phyloP scores from a whole-genome alignment of 2,113 vertebrate species.

The Chamaea fasciata region DNA sequence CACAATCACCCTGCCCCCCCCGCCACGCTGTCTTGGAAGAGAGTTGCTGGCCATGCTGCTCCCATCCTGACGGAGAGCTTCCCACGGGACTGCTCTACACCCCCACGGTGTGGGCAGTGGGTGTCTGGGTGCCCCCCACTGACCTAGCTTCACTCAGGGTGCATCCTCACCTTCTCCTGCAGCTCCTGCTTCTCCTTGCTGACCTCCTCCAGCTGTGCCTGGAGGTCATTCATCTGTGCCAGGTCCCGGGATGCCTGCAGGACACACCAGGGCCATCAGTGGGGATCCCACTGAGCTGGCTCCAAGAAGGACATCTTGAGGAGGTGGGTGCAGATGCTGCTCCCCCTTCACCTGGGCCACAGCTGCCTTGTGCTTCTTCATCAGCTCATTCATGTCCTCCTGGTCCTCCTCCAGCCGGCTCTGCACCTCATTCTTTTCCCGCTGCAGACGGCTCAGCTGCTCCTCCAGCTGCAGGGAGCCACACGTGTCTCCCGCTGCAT shows the following conservation, averaged over 20 bases:
- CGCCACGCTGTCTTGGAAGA: fast-evolving
- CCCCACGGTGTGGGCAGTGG: fast-evolving
- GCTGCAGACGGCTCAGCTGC: slow-evolving; percentile 92
- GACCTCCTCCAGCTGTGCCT: slow-evolving; percentile 90
- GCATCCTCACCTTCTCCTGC: slow-evolving; percentile 86
- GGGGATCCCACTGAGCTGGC: fast-evolving
- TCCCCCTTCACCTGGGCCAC: slow-evolving; percentile 85
- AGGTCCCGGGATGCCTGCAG: slow-evolving; percentile 88
- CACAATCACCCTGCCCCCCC: not conserved
- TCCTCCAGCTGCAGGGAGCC: slow-evolving; percentile 85
- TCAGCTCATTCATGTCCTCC: slow-evolving; percentile 96
- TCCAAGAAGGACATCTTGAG: fast-evolving
- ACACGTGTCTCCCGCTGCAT: not conserved
- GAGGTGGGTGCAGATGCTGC: fast-evolving
- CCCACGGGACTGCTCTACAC: not conserved
- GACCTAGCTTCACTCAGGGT: fast-evolving
- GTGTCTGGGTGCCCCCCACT: fast-evolving
- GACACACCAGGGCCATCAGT: not conserved
- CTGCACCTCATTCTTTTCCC: slow-evolving; percentile 95
- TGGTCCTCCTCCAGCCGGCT: slow-evolving; percentile 95
- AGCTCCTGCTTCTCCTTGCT: slow-evolving; percentile 93
- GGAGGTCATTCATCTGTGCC: slow-evolving; percentile 94
- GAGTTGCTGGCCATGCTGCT: not conserved
- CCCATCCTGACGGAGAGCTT: not conserved
- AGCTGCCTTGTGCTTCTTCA: slow-evolving; percentile 97